phyloP scores from a whole-genome alignment of 2,888 invertebrate species.

The Agrypnus murinus region DNA sequence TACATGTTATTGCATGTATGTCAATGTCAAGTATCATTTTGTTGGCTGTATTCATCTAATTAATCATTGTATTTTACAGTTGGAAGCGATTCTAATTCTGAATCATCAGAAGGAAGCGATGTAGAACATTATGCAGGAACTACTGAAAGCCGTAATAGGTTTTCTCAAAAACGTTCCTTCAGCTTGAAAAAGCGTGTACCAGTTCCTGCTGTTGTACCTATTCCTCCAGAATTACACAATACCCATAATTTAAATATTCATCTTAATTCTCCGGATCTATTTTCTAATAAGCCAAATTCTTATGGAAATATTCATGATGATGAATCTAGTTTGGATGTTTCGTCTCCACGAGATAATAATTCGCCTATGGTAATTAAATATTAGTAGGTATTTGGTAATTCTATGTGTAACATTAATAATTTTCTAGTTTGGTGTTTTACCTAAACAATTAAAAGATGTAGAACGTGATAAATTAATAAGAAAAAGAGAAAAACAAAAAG shows the following conservation, averaged over 20 bases:
- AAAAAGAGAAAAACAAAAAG: slow-evolving; percentile 80
- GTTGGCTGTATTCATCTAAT: no score
- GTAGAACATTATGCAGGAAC: slow-evolving; percentile 64
- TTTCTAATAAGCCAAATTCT: slow-evolving; percentile 70
- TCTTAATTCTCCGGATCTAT: slow-evolving; percentile 68
- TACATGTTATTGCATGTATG: no score
- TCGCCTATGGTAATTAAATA: slow-evolving; percentile 78
- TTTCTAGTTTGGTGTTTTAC: slow-evolving; percentile 72
- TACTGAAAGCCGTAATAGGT: slow-evolving; percentile 65
- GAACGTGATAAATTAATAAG: slow-evolving; percentile 76
- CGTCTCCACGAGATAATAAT: slow-evolving; percentile 79
- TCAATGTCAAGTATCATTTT: no score
- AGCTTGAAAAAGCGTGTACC: slow-evolving; percentile 69
- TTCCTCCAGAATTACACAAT: slow-evolving; percentile 78
- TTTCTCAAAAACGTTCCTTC: slow-evolving; percentile 70
- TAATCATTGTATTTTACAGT: slow-evolving; percentile 55
- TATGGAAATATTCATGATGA: slow-evolving; percentile 76
- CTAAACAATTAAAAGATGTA: slow-evolving; percentile 73
- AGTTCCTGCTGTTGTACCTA: slow-evolving; percentile 62
- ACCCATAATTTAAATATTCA: slow-evolving; percentile 68
- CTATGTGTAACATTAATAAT: no score
- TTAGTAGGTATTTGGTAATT: no score
- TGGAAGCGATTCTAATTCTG: slow-evolving; percentile 69
- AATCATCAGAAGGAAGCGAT: slow-evolving; percentile 69
- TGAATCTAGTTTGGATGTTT: slow-evolving; percentile 79